These are phyloP conservation scores for Spizella passerina DNA, from an alignment of 2,797 vertebrate species.

Conservation along the genomic window DNA sequence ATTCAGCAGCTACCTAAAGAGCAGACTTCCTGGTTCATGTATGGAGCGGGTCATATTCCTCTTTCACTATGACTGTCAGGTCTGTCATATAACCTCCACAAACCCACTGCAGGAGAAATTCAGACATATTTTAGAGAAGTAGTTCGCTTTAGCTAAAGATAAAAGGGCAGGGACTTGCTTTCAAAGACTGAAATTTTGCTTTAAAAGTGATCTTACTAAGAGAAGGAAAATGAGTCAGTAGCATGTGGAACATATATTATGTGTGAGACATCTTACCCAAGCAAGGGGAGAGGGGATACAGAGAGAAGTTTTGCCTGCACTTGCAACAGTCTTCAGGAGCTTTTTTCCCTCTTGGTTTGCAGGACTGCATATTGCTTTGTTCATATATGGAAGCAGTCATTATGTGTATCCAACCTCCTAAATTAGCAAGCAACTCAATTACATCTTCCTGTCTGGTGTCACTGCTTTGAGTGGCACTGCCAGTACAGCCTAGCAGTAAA, in stretches of 20 bases:
- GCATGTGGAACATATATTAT: not conserved
- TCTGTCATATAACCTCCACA: constrained; percentile 1
- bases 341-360: not conserved
- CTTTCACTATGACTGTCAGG: constrained; percentile 46
- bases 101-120: constrained; percentile 49
- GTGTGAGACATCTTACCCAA: not conserved
- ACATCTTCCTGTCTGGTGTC: not conserved
- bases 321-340: not conserved
- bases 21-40: constrained; percentile 45
- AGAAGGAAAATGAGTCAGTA: constrained; percentile 51
- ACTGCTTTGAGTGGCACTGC: not conserved
- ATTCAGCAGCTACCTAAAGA: constrained; percentile 10
- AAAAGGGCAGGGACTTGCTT: not conserved
- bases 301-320: not conserved
- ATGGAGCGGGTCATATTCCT: constrained; percentile 59
- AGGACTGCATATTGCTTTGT: not conserved
- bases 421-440: not conserved
- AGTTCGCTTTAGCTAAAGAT: not conserved
- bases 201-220: constrained; percentile 22
- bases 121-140: constrained; percentile 55
- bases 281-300: not conserved
- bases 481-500: not conserved
- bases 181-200: constrained; percentile 25
- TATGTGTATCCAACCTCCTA: not conserved
- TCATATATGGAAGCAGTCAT: not conserved